A percentile compares a stretch with the other conserved stretches of the same genome.
Evolutionary conservation across 2,888 invertebrate species (phyloP).

Genomic region (Ellobium chinense): DNA sequence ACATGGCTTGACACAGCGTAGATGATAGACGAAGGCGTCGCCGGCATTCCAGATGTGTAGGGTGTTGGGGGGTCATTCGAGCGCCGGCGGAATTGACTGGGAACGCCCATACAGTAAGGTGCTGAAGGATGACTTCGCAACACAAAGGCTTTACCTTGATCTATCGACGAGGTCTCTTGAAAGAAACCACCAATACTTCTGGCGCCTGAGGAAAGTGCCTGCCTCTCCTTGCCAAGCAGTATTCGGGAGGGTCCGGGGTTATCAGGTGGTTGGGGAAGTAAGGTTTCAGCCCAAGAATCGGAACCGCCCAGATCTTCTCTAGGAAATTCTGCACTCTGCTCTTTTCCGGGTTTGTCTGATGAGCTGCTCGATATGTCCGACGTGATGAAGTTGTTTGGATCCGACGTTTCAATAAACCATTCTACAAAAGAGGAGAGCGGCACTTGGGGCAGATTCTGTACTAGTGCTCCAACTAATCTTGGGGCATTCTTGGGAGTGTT

Average conservation of each 20-base stretch:
- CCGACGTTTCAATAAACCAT: constrained; percentile 47
- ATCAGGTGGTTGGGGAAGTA: too few relatives aligned
- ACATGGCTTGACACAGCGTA: background rate
- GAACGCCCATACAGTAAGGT: too few relatives aligned
- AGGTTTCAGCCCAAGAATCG: background rate
- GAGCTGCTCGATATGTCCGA: constrained; percentile 33
- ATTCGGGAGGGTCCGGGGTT: too few relatives aligned
- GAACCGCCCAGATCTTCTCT: background rate
- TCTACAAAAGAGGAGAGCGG: constrained; percentile 42
- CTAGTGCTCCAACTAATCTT: constrained; percentile 26
- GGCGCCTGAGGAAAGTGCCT: background rate
- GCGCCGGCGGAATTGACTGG: too few relatives aligned
- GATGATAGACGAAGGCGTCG: background rate
- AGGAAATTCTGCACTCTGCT: background rate
- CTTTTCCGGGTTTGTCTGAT: background rate
- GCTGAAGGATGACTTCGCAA: background rate
- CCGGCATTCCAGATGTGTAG: background rate
- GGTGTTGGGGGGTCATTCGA: background rate
- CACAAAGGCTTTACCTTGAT: too few relatives aligned
- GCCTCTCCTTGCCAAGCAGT: too few relatives aligned
- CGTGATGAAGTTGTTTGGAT: constrained; percentile 33
- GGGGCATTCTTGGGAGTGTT: background rate
- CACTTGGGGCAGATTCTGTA: constrained; percentile 34
- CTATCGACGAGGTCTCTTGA: too few relatives aligned
- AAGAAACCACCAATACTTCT: background rate